These are phyloP conservation scores for Ecliptopera silaceata DNA, from an alignment of 2,888 invertebrate species.

Conservation along the genomic window DNA sequence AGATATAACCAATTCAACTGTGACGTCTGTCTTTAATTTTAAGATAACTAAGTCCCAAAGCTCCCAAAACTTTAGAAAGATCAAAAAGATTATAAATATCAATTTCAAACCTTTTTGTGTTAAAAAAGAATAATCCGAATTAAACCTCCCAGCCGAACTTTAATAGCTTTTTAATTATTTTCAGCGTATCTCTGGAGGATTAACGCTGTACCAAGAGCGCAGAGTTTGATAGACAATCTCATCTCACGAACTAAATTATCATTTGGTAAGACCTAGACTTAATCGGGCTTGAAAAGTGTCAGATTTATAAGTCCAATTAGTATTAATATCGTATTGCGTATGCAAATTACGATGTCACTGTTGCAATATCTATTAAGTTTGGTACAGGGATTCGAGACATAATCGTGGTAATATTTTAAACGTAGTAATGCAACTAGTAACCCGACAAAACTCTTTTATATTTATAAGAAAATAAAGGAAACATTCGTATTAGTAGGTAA, in stretches of 20 bases:
- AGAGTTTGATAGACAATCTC: constrained; percentile 51
- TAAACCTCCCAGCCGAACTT: constrained; percentile 4
- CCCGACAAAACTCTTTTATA: no score
- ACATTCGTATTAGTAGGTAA: no score
- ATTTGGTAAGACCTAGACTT: constrained; percentile 20
- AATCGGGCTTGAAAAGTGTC: background rate
- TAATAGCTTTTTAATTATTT: constrained; percentile 35
- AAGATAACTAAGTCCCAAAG: background rate
- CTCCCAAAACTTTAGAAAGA: constrained; percentile 1
- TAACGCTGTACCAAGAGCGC: constrained; percentile 41
- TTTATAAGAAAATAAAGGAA: no score
- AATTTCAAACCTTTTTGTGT: background rate
- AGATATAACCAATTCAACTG: no score
- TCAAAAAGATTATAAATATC: constrained; percentile 1
- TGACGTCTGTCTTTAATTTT: background rate
- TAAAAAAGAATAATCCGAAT: constrained; percentile 7
- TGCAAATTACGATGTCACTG: no score
- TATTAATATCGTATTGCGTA: no score
- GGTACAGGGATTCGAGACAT: no score
- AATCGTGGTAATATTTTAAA: no score
- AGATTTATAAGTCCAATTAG: no score
- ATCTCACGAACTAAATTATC: constrained; percentile 47
- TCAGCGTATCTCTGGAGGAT: constrained; percentile 52
- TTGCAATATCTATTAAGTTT: no score
- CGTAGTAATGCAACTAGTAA: no score